Evolutionary conservation across 2,797 vertebrate species (phyloP).

Genomic region (Anguilla anguilla): DNA sequence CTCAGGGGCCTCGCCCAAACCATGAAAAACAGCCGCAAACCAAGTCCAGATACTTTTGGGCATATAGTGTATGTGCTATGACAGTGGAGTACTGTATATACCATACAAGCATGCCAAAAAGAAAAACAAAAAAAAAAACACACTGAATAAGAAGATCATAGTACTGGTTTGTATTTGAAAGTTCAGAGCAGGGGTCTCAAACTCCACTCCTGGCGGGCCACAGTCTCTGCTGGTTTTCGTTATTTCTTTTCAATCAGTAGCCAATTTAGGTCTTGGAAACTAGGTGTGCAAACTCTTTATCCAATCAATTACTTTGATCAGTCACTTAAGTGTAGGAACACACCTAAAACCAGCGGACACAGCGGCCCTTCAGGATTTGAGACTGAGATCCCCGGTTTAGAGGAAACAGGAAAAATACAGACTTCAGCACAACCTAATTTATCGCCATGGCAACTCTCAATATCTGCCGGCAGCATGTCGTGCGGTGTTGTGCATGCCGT

Average conservation of each 20-base stretch:
- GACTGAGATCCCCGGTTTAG: background rate
- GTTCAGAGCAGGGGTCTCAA: background rate
- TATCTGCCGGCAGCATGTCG: background rate
- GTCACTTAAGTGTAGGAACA: background rate
- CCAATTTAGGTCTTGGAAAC: background rate
- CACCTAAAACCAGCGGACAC: too few species aligned
- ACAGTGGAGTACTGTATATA: background rate
- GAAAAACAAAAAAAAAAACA: background rate
- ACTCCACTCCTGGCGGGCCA: background rate
- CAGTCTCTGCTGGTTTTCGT: background rate
- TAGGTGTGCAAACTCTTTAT: background rate
- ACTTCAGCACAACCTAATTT: background rate
- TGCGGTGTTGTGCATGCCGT: background rate
- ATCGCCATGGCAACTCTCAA: background rate
- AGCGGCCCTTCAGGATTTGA: background rate
- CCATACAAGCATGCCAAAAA: background rate
- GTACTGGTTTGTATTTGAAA: background rate
- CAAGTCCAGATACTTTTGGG: too few species aligned
- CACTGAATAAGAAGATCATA: background rate
- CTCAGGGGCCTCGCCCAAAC: too few species aligned
- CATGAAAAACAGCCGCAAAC: too few species aligned
- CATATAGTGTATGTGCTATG: background rate
- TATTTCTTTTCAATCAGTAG: background rate
- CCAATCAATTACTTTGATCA: background rate
- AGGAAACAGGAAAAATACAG: slow-evolving; percentile 4